Base-by-base conservation (phyloP, 2,888 invertebrate species). In the Margaritifera margaritifera region DNA sequence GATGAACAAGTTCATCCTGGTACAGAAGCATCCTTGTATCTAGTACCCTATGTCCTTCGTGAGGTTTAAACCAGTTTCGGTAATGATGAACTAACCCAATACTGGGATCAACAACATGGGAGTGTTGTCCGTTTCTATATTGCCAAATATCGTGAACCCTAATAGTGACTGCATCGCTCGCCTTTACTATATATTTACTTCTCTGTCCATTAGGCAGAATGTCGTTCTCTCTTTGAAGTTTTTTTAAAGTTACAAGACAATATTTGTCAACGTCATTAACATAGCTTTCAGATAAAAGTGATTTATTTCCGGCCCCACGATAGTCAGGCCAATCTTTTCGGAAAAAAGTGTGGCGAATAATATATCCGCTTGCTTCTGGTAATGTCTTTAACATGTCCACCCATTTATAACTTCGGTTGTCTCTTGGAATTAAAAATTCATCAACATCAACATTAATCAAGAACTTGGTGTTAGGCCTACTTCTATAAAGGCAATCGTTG, bases 401-500 rank as follows among this genome's bases (percentile, higher is more conserved):
- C 86, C 86, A 86, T 24, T 70, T 77, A n/a, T 55, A 31, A 51
- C 69, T 62, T n/a, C 59, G 25, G 27, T 63, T 51, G 19, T 70
- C 59, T 54, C 72, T 71, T 4, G 89, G 89, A 52, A 89, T 81
- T 55, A 89, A 82, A 64, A 87, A 86, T 71, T 89, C 89, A 67
- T 89, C 89, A 15, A 89, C 61, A 72, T 89, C 89, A 57, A 82
- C 68, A 70, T 83, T 86, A 6, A 86, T 86, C 20, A 88, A 59
- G 69, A 81, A 87, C 50, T 82, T 71, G 25, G 80, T 80, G 22
- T 65, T 24, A 52, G 78, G 60, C 72, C 80, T 79, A 66, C 79
- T 76, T 64, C 89, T 74, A 68, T 87, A 86, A 2, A 88, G 79
- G 71, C 89, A 89, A 75, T 89, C 89, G 69, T 88, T 87, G 64